Conservation (phyloP, 2,888 invertebrate species). For the Alcis repandata region DNA sequence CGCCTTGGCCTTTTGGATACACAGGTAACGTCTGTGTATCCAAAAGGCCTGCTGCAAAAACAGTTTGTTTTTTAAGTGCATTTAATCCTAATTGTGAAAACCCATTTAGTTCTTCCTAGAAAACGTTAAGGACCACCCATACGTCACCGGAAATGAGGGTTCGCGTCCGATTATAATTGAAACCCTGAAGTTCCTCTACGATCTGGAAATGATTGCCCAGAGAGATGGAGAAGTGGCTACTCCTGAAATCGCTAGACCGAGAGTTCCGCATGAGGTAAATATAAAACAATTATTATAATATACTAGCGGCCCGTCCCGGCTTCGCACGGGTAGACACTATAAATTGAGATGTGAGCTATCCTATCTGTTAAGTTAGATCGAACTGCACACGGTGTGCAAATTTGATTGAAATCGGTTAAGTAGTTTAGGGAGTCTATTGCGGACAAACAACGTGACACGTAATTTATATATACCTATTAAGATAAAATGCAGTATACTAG, state of each 20-base stretch:
- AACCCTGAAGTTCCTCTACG: constrained; percentile 96
- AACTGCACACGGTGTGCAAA: too few relatives aligned
- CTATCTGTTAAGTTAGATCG: too few relatives aligned
- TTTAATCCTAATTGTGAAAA: constrained; percentile 21
- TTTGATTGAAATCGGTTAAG: too few relatives aligned
- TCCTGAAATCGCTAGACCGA: constrained; percentile 93
- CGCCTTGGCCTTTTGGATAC: constrained; percentile 94
- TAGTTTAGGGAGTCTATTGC: too few relatives aligned
- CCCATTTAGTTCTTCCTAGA: constrained; percentile 92
- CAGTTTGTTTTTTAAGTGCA: neutral
- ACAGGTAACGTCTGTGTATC: constrained; percentile 77
- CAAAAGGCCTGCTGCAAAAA: neutral
- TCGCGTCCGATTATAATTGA: constrained; percentile 96
- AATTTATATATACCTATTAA: too few relatives aligned
- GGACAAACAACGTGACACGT: too few relatives aligned
- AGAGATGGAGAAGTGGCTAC: constrained; percentile 93
- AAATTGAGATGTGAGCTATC: too few relatives aligned
- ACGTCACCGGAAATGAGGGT: constrained; percentile 93
- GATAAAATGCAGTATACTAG: constrained; percentile 2
- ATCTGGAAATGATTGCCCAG: constrained; percentile 94
- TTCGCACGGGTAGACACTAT: too few relatives aligned
- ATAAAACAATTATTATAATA: constrained; percentile 8
- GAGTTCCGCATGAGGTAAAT: constrained; percentile 92
- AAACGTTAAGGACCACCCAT: constrained; percentile 95
- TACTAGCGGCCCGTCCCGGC: too few relatives aligned